Base-by-base conservation (phyloP, 1,140 invertebrate species). In the Drosophila pallidifrons region DNA sequence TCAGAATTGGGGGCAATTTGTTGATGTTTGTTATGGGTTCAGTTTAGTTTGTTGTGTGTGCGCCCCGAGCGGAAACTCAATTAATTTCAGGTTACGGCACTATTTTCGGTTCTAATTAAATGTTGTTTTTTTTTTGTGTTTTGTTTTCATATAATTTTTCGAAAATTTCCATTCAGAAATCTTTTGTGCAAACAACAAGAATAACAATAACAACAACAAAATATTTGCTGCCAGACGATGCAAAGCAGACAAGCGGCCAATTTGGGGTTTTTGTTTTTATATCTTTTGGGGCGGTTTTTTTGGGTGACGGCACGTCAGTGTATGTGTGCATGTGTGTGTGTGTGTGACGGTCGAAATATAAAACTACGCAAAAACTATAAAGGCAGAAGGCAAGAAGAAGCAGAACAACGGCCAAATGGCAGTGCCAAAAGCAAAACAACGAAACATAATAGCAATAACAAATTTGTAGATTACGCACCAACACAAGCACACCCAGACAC, bases 331-430 rank as follows among this genome's bases (percentile, higher is more conserved):
- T n/a, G 49, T 15, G 45, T 65, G 41, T 30, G 46, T 60, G 11
- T 16, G 16, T 65, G 61, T 35, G 51, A 51, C 52, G 28, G 43
- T 41, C 38, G 45, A 63, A 71, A 55, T 77, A 59, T 67, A 78
- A 81, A 64, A 79, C 81, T 74, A 81, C 77, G 74, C 76, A 86
- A 82, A 87, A 85, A 77, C 82, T 78, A 86, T 81, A 60, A 82
- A 76, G 70, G 16, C 77, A 46, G 49, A 51, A 25, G 58, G 15
- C 54, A 20, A 55, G 60, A 54, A 52, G 32, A 47, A 13, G 64
- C 64, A 58, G 13, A 54, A 66, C 52, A 54, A 66, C 52, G 38
- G 55, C 32, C 41, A 61, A 65, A 66, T 43, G 46, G 52, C n/a
- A 70, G 41, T 30, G 43, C 38, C 58, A 61, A 61, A 51, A 70